These are phyloP conservation scores for Anarrhichthys ocellatus DNA, from an alignment of 2,113 vertebrate species.

Conservation along the genomic window DNA sequence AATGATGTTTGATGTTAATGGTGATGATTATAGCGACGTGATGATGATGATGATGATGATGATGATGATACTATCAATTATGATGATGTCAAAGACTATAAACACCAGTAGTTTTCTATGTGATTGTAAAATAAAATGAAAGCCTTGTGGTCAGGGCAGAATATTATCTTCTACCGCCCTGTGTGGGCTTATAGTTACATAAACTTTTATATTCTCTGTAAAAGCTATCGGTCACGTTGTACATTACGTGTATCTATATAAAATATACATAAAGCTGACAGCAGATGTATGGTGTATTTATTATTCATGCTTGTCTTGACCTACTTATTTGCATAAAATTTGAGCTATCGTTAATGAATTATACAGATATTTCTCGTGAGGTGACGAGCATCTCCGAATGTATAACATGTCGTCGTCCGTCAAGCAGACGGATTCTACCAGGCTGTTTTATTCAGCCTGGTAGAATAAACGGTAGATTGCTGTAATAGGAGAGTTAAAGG, in stretches of 20 bases:
- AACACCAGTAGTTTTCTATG: conserved; percentile 82
- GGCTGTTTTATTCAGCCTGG: neutral
- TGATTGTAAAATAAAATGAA: conserved; percentile 81
- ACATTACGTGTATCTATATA: conserved; percentile 80
- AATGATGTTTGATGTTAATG: conserved; percentile 47
- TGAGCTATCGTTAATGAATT: conserved; percentile 39
- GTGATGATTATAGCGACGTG: conserved; percentile 43
- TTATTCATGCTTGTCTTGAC: conserved; percentile 67
- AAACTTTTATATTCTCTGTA: conserved; percentile 84
- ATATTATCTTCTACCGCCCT: conserved; percentile 76
- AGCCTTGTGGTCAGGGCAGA: conserved; percentile 71
- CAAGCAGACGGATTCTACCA: too few relatives aligned
- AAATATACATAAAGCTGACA: conserved; percentile 76
- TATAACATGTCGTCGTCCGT: neutral
- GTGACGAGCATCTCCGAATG: neutral
- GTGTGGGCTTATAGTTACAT: conserved; percentile 72
- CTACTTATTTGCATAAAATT: conserved; percentile 62
- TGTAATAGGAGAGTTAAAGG: neutral
- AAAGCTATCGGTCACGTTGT: conserved; percentile 81
- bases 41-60: conserved; percentile 37
- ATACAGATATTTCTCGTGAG: neutral
- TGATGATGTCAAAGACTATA: conserved; percentile 69
- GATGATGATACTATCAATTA: conserved; percentile 48
- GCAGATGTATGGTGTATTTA: conserved; percentile 46
- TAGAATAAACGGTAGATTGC: neutral